Conservation (phyloP, 2,113 vertebrate species). For the Lutjanus erythropterus region DNA sequence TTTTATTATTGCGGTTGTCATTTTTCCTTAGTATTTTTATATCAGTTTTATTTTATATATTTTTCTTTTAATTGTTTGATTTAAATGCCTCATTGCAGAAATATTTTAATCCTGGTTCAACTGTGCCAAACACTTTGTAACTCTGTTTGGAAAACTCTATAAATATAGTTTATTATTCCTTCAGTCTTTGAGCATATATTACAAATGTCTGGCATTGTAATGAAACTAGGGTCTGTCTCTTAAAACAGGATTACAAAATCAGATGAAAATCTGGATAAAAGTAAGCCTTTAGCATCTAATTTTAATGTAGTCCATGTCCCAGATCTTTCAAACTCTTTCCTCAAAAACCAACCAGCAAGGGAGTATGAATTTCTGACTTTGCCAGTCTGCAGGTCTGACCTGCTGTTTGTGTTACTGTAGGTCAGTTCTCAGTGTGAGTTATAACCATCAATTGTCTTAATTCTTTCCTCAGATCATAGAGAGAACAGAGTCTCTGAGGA, state of each 20-base stretch:
- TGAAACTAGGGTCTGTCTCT: not conserved
- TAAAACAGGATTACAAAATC: not conserved
- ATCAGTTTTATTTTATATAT: too few species aligned
- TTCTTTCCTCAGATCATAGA: constrained; percentile 85
- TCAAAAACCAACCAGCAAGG: not conserved
- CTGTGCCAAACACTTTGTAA: too few species aligned
- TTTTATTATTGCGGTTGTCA: not conserved
- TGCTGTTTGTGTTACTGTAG: not conserved
- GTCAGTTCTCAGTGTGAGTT: not conserved
- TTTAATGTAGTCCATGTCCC: not conserved
- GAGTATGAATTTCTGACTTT: not conserved
- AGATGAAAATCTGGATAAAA: not conserved
- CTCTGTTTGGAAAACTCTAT: not conserved
- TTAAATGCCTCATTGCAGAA: too few species aligned
- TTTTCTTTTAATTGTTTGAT: too few species aligned
- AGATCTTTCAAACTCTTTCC: not conserved
- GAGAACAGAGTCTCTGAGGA: constrained; percentile 89
- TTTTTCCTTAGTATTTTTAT: too few species aligned
- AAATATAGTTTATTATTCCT: not conserved
- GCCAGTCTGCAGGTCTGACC: not conserved
- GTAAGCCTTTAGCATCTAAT: not conserved
- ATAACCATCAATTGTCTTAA: not conserved
- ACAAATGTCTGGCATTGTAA: not conserved
- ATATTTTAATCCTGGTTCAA: not conserved
- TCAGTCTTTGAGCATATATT: not conserved